These are phyloP conservation scores for Calidris pugnax DNA, from an alignment of 2,113 vertebrate species.

Conservation along the genomic window DNA sequence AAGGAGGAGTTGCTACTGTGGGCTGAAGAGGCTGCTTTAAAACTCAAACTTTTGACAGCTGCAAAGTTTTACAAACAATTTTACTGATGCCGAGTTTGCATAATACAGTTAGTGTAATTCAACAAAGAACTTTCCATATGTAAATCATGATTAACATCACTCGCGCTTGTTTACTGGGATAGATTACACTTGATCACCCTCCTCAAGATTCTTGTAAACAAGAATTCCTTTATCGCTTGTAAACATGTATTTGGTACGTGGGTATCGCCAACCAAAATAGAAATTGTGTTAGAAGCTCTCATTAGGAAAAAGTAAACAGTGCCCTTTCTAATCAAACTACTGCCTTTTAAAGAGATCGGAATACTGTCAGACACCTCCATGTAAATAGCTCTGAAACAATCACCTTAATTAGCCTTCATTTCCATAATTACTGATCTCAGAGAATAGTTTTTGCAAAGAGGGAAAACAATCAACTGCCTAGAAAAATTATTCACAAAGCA, in stretches of 20 bases:
- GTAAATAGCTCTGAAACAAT: not conserved
- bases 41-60: not conserved
- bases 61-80: not conserved
- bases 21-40: not conserved
- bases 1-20: not conserved
- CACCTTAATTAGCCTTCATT: conserved; percentile 16
- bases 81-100: not conserved
- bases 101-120: not conserved
- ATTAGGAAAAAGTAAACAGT: not conserved
- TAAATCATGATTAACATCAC: not conserved
- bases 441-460: not conserved
- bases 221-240: not conserved
- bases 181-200: not conserved
- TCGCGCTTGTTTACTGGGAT: not conserved
- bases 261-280: not conserved
- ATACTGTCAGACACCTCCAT: not conserved
- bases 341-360: not conserved
- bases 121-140: not conserved
- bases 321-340: not conserved
- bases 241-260: not conserved
- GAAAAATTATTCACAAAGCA: conserved; percentile 63
- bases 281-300: not conserved
- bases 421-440: not conserved
- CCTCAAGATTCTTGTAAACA: not conserved
- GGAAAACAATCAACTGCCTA: not conserved